Conservation (phyloP, 2,888 invertebrate genomes). For the Argyra leucocephala region DNA sequence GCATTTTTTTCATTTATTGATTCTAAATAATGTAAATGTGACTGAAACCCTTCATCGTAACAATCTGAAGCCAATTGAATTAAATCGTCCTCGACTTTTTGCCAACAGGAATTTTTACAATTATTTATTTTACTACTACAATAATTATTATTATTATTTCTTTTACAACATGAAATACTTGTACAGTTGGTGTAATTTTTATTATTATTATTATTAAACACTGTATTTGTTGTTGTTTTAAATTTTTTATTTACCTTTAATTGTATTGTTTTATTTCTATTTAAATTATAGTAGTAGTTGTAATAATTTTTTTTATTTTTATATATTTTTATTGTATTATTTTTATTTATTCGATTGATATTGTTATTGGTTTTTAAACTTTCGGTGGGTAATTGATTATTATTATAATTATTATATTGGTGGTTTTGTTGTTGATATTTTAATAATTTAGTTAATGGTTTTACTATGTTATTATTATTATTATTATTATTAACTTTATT, state of each 20-base stretch:
- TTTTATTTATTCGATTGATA: background rate
- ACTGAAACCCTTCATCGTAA: slow-evolving; percentile 38
- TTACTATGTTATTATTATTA: background rate
- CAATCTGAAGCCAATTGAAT: slow-evolving; percentile 37
- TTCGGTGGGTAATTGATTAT: background rate
- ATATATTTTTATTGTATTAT: background rate
- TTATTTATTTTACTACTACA: background rate
- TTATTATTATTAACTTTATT: background rate
- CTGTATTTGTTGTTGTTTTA: background rate
- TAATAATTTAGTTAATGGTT: background rate
- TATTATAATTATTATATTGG: background rate
- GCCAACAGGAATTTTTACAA: background rate
- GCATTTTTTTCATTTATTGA: slow-evolving; percentile 37
- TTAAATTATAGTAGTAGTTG: background rate
- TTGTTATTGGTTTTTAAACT: background rate
- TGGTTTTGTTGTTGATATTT: background rate
- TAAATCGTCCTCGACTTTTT: background rate
- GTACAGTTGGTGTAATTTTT: background rate
- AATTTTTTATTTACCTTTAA: background rate
- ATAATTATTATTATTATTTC: background rate
- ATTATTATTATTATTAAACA: background rate
- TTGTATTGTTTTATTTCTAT: slow-evolving; percentile 7
- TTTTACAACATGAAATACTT: background rate
- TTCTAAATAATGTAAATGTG: slow-evolving; percentile 39
- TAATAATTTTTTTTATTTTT: background rate